Evolutionary conservation across 2,797 vertebrate species (phyloP), one percentile per base, ranked within the genome.

Genomic region (Coendou prehensilis): DNA sequence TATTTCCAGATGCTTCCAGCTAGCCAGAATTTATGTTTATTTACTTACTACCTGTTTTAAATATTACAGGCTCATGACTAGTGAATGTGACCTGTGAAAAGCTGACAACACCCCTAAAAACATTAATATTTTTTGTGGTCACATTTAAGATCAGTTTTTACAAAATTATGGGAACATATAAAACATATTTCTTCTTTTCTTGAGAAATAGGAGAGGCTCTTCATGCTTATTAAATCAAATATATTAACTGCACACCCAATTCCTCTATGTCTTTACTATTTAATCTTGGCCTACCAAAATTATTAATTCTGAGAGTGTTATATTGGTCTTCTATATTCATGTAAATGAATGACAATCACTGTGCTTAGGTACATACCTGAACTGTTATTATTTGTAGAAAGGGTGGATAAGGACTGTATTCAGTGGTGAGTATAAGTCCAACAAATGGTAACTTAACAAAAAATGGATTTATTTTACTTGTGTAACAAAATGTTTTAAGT

Each of bases 31-130:
- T 88, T 88, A 47, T 80, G 6, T 30, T 96, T 83, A 75, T 9
- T 15, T 89, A 85, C 47, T 81, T 85, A 92, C 14, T 59, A 80
- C 91, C 83, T 82, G 80, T 94, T 96, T 96, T 45, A 94, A 95
- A 83, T 82, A 69, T 63, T 41, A 54, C 33, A 45, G 41, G 30
- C 52, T 83, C 57, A 83, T 22, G 33, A 92, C 30, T 56, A 96
- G 37, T 94, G 13, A 78, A 87, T 63, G 6, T 93, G 37, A 89
- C 30, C n/a, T 64, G 59, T 89, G 37, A 94, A 89, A 85, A 91
- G 13, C 17, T 89, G 9, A 76, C 4, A 89, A 28, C 28, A 18
- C 0, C 0, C 79, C 78, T 52, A 89, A 61, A 80, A 89, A 14
- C 18, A 71, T 83, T 71, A 94, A 41, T 18, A 79, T 73, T 91